These are phyloP conservation scores for Colaptes auratus DNA, from an alignment of 2,113 vertebrate genomes.

Conservation along the genomic window DNA sequence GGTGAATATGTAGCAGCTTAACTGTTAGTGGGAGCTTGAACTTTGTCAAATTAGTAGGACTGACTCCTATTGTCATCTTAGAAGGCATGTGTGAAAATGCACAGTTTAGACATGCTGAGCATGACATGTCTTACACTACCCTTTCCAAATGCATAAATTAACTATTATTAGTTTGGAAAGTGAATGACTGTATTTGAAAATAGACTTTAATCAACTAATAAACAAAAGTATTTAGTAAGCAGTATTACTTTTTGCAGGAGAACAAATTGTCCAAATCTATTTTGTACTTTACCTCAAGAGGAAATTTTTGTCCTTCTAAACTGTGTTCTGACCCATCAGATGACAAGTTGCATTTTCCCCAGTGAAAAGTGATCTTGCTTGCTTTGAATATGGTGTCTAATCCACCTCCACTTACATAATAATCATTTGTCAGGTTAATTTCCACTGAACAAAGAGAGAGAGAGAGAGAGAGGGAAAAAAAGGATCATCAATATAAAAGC, in stretches of 20 bases:
- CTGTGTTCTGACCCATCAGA: conserved; percentile 95
- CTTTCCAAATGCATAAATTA: not conserved
- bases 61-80: not conserved
- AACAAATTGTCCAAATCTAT: not conserved
- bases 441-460: conserved; percentile 81
- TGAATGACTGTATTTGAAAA: not conserved
- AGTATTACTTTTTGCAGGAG: not conserved
- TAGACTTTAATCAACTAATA: not conserved
- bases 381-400: conserved; percentile 87
- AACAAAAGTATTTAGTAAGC: not conserved
- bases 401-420: conserved; percentile 88
- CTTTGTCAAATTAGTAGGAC: not conserved
- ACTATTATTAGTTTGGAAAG: not conserved
- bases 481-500: not conserved
- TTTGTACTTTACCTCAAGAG: conserved; percentile 87
- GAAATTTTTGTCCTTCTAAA: conserved; percentile 90
- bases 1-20: accelerated
- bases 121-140: accelerated
- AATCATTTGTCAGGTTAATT: conserved; percentile 90
- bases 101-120: not conserved
- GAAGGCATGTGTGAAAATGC: not conserved
- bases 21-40: not conserved
- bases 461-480: accelerated
- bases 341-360: conserved; percentile 93
- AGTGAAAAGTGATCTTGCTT: conserved; percentile 93